A percentile compares a stretch with the other conserved stretches of the same genome.
phyloP scores from a whole-genome alignment of 2,888 invertebrate genomes.

The Branchipolynoe longqiensis region DNA sequence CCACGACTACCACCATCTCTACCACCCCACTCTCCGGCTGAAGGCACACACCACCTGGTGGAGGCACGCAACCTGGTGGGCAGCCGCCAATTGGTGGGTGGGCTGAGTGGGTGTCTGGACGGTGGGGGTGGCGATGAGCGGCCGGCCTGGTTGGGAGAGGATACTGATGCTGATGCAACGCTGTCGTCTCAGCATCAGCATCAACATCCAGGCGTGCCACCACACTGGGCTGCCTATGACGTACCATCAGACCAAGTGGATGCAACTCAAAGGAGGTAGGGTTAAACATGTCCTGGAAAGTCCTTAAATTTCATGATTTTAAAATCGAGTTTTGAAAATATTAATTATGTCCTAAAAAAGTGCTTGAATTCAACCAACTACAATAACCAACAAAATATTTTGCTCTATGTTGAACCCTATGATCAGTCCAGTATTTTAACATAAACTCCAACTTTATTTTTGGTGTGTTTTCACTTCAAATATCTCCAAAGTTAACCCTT shows the following conservation, averaged over 20 bases:
- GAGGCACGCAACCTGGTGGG: too few relatives aligned
- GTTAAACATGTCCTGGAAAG: not conserved
- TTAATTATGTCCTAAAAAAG: too few relatives aligned
- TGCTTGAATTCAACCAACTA: too few relatives aligned
- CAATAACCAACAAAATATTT: too few relatives aligned
- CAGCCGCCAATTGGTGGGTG: too few relatives aligned
- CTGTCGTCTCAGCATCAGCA: too few relatives aligned
- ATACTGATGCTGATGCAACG: not conserved
- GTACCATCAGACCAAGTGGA: not conserved
- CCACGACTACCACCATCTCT: constrained; percentile 6
- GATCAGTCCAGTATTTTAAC: too few relatives aligned
- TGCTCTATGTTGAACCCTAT: too few relatives aligned
- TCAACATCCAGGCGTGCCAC: not conserved
- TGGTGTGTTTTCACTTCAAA: too few relatives aligned
- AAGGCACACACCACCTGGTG: not conserved
- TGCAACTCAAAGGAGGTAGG: not conserved
- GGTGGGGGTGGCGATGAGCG: constrained; percentile 1
- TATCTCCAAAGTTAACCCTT: too few relatives aligned
- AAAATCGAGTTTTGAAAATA: not conserved
- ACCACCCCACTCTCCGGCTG: not conserved
- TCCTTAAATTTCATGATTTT: not conserved
- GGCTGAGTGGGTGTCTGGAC: not conserved
- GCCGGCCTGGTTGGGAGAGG: constrained; percentile 5
- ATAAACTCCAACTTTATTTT: too few relatives aligned
- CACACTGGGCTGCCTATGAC: constrained; percentile 15